Evolutionary conservation across 2,888 invertebrate species (phyloP), one percentile per base, ranked within the genome.

Genomic region (Stenodema calcarata): DNA sequence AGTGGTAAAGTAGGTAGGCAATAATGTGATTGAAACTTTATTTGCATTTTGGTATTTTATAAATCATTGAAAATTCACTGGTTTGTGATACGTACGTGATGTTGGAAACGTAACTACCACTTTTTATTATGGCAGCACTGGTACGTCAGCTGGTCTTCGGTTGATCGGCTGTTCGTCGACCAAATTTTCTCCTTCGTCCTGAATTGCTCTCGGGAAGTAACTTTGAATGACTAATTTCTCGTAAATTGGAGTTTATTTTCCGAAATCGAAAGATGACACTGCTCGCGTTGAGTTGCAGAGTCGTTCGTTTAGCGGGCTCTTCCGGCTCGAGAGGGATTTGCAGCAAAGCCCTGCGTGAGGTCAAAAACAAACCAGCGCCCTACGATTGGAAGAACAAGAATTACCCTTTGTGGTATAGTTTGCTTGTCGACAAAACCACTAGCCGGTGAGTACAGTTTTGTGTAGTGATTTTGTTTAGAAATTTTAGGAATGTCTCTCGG

Each of bases 321-420:
- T 4, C 18, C 35, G 16, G 73, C 18, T 41, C 73, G 73, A 73
- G 82, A 14, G 41, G 62, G 4, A 88, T 88, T 11, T 73, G 42
- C 41, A 84, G 95, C 23, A 94, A 93, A 90, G 91, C 93, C 0
- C 91, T 94, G 87, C 93, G 94, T n/a, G 69, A 82, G 41, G 69
- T 82, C 41, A 82, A 35, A 70, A 62, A 92, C 0, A 92, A 92
- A 0, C 95, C 94, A 18, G 91, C 93, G 35, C 96, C 97, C 0
- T 97, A 94, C 91, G 95, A 95, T 30, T 97, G 96, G 90, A 93
- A 93, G 88, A 93, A 94, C 28, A 96, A 95, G 89, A 90, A 91
- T 4, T 95, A 92, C 89, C 92, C 89, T 1, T 76, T 92, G 0
- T 89, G 92, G 0, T 89, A 91, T 30, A 91, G 82, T 35, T 69